phyloP scores from a whole-genome alignment of 2,113 vertebrate species.

The Pionites leucogaster region DNA sequence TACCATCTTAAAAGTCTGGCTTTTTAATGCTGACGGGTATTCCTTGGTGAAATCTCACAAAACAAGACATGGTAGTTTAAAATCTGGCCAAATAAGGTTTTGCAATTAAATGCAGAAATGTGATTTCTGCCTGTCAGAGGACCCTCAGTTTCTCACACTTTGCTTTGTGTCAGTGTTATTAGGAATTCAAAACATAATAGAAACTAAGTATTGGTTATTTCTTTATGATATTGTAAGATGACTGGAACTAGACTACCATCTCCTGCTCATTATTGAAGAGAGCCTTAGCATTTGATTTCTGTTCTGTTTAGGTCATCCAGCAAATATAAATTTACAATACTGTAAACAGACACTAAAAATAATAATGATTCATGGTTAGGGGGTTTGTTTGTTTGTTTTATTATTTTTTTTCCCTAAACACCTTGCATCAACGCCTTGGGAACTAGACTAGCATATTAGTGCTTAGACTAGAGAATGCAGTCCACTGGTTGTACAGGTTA shows the following conservation, averaged over 20 bases:
- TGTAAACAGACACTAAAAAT: neutral
- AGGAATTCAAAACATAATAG: neutral
- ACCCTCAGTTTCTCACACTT: neutral
- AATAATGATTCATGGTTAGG: neutral
- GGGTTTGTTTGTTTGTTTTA: neutral
- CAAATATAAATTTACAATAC: neutral
- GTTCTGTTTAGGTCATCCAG: fast-evolving
- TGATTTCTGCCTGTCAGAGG: neutral
- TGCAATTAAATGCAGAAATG: neutral
- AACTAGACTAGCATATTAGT: neutral
- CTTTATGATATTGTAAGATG: neutral
- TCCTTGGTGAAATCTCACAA: neutral
- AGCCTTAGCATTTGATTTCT: neutral
- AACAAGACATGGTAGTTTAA: neutral
- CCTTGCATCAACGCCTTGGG: neutral
- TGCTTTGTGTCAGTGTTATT: neutral
- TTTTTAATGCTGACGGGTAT: conserved; percentile 33
- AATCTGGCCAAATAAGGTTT: neutral
- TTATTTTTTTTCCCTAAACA: neutral
- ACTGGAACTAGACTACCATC: neutral
- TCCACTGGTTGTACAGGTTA: neutral
- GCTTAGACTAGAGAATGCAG: neutral
- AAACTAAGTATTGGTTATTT: neutral
- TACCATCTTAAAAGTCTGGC: neutral
- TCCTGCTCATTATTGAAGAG: neutral